Conservation (phyloP, 2,888 invertebrate species). For the Drosophila imparisetae region DNA sequence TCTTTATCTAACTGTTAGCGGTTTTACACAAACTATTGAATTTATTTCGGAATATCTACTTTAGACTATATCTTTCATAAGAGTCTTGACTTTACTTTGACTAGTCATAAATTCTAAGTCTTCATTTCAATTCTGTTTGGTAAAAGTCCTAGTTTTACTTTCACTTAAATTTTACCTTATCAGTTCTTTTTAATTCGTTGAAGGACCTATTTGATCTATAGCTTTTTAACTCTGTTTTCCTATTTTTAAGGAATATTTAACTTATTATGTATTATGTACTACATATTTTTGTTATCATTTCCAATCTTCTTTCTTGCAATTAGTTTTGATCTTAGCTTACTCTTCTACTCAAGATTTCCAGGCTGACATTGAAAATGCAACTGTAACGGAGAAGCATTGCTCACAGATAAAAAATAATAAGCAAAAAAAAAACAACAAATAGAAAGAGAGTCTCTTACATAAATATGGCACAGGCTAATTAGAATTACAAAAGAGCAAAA, state of each 20-base stretch:
- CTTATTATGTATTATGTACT: neutral
- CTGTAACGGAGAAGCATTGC: slow-evolving; percentile 31
- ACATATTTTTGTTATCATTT: neutral
- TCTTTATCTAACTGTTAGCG: neutral
- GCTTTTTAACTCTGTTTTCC: neutral
- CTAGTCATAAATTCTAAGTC: neutral
- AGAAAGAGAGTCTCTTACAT: slow-evolving; percentile 50
- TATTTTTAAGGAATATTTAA: neutral
- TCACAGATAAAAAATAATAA: neutral
- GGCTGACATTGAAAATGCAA: slow-evolving; percentile 67
- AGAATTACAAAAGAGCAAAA: slow-evolving; percentile 77
- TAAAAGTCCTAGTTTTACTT: neutral
- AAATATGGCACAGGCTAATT: slow-evolving; percentile 70
- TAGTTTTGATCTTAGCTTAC: neutral
- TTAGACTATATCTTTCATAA: neutral
- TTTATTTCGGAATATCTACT: neutral
- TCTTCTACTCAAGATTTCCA: slow-evolving; percentile 1
- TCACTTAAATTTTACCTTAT: neutral
- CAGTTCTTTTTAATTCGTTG: neutral
- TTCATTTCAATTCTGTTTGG: neutral
- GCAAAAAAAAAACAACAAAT: neutral
- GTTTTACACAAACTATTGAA: neutral
- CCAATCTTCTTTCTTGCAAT: neutral
- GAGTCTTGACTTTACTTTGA: neutral
- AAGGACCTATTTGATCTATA: neutral